Evolutionary conservation across 2,888 invertebrate genomes (phyloP).

Genomic region (Salpingus planirostris): DNA sequence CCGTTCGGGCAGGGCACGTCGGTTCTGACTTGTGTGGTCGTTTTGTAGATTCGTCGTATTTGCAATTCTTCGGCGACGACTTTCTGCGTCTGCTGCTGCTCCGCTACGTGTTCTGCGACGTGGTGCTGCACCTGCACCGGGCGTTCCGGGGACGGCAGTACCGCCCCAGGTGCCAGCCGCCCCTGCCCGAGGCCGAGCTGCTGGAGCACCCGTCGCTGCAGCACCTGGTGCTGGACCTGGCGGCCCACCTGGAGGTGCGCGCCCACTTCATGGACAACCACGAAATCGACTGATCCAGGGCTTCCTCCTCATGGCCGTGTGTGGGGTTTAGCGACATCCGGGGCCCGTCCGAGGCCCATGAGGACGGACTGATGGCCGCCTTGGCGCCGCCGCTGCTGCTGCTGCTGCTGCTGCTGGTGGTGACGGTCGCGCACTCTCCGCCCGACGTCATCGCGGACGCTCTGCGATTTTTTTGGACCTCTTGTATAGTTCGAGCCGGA

Average conservation of each 20-base stretch:
- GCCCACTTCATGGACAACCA: slow-evolving; percentile 56
- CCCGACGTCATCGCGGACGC: slow-evolving; percentile 16
- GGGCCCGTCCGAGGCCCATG: slow-evolving; percentile 28
- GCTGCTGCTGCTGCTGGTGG: no score
- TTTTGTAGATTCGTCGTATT: slow-evolving; percentile 54
- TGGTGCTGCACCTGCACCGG: slow-evolving; percentile 79
- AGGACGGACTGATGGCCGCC: slow-evolving; percentile 22
- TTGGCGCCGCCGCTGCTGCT: slow-evolving; percentile 23
- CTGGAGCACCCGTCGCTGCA: slow-evolving; percentile 75
- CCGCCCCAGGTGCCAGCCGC: slow-evolving; percentile 77
- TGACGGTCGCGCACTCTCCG: slow-evolving; percentile 21
- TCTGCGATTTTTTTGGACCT: slow-evolving; percentile 27
- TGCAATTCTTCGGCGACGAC: slow-evolving; percentile 91
- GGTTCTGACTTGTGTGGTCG: no score
- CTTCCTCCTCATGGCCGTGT: slow-evolving; percentile 43
- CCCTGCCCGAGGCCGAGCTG: slow-evolving; percentile 78
- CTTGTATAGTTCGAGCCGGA: slow-evolving; percentile 15
- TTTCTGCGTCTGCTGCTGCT: slow-evolving; percentile 82
- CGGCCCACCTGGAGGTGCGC: slow-evolving; percentile 74
- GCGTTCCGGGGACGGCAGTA: slow-evolving; percentile 77
- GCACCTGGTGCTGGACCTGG: slow-evolving; percentile 74
- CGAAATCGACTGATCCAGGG: slow-evolving; percentile 55
- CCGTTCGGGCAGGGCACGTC: no score
- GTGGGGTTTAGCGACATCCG: slow-evolving; percentile 31
- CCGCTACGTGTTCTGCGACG: slow-evolving; percentile 90